Base-by-base conservation (phyloP, 2,888 invertebrate genomes). In the Dolomedes plantarius region DNA sequence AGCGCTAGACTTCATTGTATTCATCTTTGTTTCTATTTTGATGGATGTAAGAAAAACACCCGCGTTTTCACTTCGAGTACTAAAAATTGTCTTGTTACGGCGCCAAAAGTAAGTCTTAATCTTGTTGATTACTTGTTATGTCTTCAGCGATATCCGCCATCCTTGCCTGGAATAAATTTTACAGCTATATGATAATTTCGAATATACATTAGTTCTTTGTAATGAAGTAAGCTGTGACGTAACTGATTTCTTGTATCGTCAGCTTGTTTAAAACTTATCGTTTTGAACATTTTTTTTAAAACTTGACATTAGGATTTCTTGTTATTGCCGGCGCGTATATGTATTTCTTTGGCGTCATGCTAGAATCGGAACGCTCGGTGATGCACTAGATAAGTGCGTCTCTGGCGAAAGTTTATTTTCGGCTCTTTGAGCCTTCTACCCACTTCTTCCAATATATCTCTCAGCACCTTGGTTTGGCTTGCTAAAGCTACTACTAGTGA, bases 301-400 rank as follows among this genome's bases (percentile, higher is more conserved):
- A n/a, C n/a, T 36, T 36, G 36, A 7, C 36, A 36, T 36, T 36
- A 7, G 6, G 36, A 9, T 36, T 36, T 56, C 23, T 56, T 56
- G 23, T 19, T 56, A 56, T 56, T 56, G 56, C 16, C 23, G 11
- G 23, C 56, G 3, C 1, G 56, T 56, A 56, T 19, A 56, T 23
- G 56, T 56, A 56, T 23, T 56, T 56, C 46, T 46, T 56, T 23
- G 56, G 56, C 56, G 50, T 41, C 31, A 56, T 32, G 32, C 46
- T 71, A 65, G 75, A 82, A 71, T 82, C 69, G 65, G 75, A 71
- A 64, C 75, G 64, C 69, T 28, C 62, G 71, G 56, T 56, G 81
- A 81, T 81, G 81, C 74, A 36, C 67, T 62, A 81, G 81, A 81
- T 81, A 81, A 81, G 73, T 82, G 82, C 82, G 82, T 76, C 82